Evolutionary conservation across 92 coral and sea anemone species (phyloP), one percentile per base, ranked within the genome.

Genomic region (Anthopleura xanthogrammica): DNA sequence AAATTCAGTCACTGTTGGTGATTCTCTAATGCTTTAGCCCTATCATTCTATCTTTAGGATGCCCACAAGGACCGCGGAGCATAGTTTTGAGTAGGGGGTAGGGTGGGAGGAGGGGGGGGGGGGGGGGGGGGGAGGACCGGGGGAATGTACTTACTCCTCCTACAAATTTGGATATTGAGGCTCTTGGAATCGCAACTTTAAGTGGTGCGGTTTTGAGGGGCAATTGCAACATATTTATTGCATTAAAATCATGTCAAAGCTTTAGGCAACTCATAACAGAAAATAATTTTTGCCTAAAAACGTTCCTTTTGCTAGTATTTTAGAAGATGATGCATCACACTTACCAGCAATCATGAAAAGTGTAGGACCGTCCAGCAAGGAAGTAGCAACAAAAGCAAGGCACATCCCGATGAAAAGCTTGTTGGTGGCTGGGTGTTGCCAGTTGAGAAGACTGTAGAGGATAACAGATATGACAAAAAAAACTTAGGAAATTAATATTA

Each of bases 351-450:
- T 68, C 73, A 75, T 84, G 81, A 93, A 91, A 41, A 95, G 86
- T 5, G 92, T 92, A 11, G 92, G 85, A 60, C 98, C 98, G 62
- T 76, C 90, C 72, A 93, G 55, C 16, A 83, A 57, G 24, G 89
- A 72, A 5, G 98, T 87, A 0, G 90, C 89, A 50, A 88, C 58
- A 54, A 93, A 87, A 43, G 89, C 84, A 36, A 89, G 17, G 71
- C 91, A 85, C 2, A 95, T 70, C 7, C 70, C 80, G 70, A 89
- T 46, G 74, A 91, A 93, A 23, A 95, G 86, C 74, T 81, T 89
- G 56, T 91, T 80, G 16, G 95, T 85, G 17, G 90, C 94, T 76
- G 73, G 89, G 29, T 91, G 97, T 72, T 95, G 94, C 98, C 98
- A 95, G 74, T 62, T 91, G 46, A 95, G 82, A 50, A 95, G 89